A percentile compares a stretch with the other conserved stretches of the same genome.
These are phyloP conservation scores for Lysiphlebus fabarum DNA, from an alignment of 1,140 invertebrate species.

Conservation along the genomic window DNA sequence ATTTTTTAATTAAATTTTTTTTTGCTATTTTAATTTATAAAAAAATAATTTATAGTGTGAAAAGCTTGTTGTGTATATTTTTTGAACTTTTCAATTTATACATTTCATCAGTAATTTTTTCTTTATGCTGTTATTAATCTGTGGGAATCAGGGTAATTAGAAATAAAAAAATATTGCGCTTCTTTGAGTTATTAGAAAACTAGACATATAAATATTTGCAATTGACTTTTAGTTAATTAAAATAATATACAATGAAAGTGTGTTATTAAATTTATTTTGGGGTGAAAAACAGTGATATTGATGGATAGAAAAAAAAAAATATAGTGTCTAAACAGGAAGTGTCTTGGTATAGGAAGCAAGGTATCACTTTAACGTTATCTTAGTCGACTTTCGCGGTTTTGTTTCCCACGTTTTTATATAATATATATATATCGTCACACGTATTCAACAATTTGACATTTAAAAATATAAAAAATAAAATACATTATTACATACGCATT, in stretches of 20 bases:
- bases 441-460: conserved; percentile 18
- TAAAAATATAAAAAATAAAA: conserved; percentile 27
- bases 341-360: conserved; percentile 24
- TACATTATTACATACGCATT: too few relatives aligned
- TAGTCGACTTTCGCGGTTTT: conserved; percentile 28
- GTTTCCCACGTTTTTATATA: conserved; percentile 36
- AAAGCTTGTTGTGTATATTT: too few relatives aligned
- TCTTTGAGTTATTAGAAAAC: neutral
- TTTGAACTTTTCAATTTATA: conserved; percentile 10
- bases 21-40: neutral
- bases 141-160: conserved; percentile 24
- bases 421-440: conserved; percentile 16
- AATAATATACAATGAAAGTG: too few relatives aligned
- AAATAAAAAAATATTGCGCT: conserved; percentile 6
- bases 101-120: conserved; percentile 1
- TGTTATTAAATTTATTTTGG: neutral
- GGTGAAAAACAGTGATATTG: neutral
- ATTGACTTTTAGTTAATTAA: too few relatives aligned
- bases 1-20: too few relatives aligned
- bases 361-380: conserved; percentile 26
- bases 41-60: neutral
- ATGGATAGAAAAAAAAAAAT: conserved; percentile 12
- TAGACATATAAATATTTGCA: too few relatives aligned
- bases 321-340: conserved; percentile 9
- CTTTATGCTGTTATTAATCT: conserved; percentile 12